Evolutionary conservation across 2,888 invertebrate genomes (phyloP).

Genomic region (Colletes collaris): DNA sequence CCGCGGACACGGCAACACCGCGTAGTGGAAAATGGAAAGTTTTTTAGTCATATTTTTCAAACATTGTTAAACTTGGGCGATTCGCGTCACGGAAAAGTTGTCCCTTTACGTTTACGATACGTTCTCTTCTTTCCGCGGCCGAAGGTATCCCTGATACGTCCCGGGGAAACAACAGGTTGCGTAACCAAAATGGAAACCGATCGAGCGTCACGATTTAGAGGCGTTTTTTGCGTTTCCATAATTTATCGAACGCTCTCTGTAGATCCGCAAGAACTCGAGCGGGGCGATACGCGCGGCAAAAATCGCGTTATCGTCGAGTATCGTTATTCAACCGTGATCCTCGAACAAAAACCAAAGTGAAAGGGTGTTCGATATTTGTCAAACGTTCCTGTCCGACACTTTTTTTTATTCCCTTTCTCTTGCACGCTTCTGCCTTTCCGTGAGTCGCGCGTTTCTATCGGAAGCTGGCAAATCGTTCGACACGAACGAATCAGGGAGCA

Average conservation of each 20-base stretch:
- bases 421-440: not conserved
- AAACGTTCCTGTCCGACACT: not conserved
- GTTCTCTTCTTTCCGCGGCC: not conserved
- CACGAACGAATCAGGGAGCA: too few relatives aligned
- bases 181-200: not conserved
- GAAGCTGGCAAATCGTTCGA: constrained; percentile 10
- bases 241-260: too few relatives aligned
- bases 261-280: too few relatives aligned
- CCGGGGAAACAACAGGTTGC: not conserved
- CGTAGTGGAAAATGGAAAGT: not conserved
- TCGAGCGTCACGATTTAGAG: not conserved
- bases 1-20: not conserved
- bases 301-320: not conserved
- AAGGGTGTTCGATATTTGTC: not conserved
- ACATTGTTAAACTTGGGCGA: not conserved
- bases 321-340: not conserved
- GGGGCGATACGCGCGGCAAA: not conserved
- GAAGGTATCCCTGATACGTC: not conserved
- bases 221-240: not conserved
- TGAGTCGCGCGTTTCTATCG: not conserved
- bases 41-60: constrained; percentile 13
- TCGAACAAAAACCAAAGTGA: constrained; percentile 3
- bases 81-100: not conserved
- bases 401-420: not conserved
- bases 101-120: not conserved